A percentile compares a stretch with the other conserved stretches of the same genome.
Evolutionary conservation across 2,888 invertebrate genomes (phyloP).

Genomic region (Schizaphis graminum): DNA sequence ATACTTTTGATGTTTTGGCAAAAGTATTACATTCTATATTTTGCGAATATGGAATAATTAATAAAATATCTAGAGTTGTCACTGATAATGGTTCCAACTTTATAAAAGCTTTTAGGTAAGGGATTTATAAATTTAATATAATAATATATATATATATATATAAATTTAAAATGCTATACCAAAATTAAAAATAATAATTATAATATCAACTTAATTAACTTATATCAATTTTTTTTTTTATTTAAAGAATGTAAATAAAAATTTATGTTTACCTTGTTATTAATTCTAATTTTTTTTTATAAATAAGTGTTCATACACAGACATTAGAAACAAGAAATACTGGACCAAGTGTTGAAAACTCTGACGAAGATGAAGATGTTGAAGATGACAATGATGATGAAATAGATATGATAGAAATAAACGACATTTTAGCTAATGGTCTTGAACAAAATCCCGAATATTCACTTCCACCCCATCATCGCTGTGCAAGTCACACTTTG

Average conservation of each 20-base stretch:
- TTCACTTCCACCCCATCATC: neutral
- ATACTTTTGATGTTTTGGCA: neutral
- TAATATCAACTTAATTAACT: neutral
- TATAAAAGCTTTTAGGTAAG: neutral
- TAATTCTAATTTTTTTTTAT: neutral
- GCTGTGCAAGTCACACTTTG: too few species aligned
- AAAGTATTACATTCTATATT: neutral
- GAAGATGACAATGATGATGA: neutral
- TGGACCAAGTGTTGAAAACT: neutral
- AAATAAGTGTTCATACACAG: neutral
- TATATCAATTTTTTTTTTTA: neutral
- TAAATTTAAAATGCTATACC: neutral
- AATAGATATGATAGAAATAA: neutral
- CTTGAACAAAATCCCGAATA: neutral
- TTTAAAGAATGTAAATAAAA: slow-evolving; percentile 12
- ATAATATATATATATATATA: too few species aligned
- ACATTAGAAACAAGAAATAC: neutral
- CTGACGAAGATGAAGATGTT: neutral
- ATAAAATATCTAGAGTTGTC: slow-evolving; percentile 13
- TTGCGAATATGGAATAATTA: neutral
- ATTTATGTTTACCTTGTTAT: slow-evolving; percentile 6
- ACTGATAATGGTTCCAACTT: slow-evolving; percentile 14
- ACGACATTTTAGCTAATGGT: neutral
- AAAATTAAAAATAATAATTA: neutral
- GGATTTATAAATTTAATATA: slow-evolving; percentile 8